Evolutionary conservation across 2,113 vertebrate genomes (phyloP), one percentile per base, ranked within the genome.

Genomic region (Hydrochoerus hydrochaeris): DNA sequence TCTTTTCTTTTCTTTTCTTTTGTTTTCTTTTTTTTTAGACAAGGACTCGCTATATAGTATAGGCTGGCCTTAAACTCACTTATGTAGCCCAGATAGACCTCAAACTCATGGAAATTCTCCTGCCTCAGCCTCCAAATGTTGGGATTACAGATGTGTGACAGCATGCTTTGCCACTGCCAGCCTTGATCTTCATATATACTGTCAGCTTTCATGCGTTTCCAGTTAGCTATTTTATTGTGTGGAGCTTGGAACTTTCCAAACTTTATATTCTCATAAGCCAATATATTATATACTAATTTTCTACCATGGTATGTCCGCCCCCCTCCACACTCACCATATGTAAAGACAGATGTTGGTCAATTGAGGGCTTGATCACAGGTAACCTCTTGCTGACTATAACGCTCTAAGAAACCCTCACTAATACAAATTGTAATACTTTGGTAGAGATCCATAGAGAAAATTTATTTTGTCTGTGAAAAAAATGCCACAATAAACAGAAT

Each of bases 1-100:
- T 57, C 2, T 30, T 7, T 67, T 35, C n/a, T n/a, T n/a, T n/a
- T n/a, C n/a, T n/a, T n/a, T n/a, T n/a, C n/a, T n/a, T n/a, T n/a
- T n/a, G n/a, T n/a, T n/a, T n/a, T n/a, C n/a, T n/a, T n/a, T n/a
- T n/a, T n/a, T n/a, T n/a, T 67, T 4, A n/a, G 32, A 17, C 32
- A 69, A 30, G 14, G 32, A n/a, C 35, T n/a, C 0, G 0, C 35
- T 69, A 2, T 69, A 16, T 7, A 35, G 5, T 16, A 7, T 5
- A 67, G 65, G 2, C 32, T 67, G 32, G n/a, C 13, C 30, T 67
- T 67, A 3, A 35, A 1, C 32, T 67, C 22, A 24, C 22, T 60
- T 60, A 24, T 24, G 22, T 62, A 62, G 60, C 24, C 60, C 60
- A 62, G 60, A 24, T 24, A 26, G 60, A 24, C 60, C 22, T 62